Base-by-base conservation (phyloP, 2,888 invertebrate genomes). In the Ophioninae sp. region DNA sequence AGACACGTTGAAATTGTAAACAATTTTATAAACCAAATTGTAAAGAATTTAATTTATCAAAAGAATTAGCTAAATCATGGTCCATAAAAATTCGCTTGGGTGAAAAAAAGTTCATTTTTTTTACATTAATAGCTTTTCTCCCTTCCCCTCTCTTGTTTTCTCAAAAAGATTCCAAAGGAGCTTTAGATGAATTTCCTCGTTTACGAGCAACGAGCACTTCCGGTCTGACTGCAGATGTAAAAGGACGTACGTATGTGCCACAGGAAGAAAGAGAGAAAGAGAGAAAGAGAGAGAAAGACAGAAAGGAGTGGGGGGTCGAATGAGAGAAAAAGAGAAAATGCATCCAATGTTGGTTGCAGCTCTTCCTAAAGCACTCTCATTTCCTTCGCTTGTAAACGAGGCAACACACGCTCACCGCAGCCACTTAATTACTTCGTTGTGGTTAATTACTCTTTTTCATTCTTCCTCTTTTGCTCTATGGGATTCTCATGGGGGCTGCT, bases 381-480 rank as follows among this genome's bases (percentile, higher is more conserved):
- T 65, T 74, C 44, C 78, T 74, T 63, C 65, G 80, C 80, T 81
- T 78, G 72, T 65, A 81, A 74, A 78, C 80, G 77, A 77, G 73
- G 80, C 69, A 69, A 83, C 73, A 65, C 80, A 51, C 73, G 61
- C 51, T 37, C 63, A 56, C 68, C 64, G 51, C 72, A 64, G 69
- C 56, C 77, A 83, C 80, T 83, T 80, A 80, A 83, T 80, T 82
- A 82, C 67, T 44, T 78, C 61, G 44, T 65, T 74, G 74, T 37
- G 69, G 72, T 78, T 82, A 82, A 82, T 82, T 78, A 82, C 69
- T 69, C 82, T 78, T 61, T 68, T 22, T 61, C 56, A 56, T 23
- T 41, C 22, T 56, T 22, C 71, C 22, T 61, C 68, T 51, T 2
- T 61, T 58, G 20, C 20, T 44, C 51, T 37, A 7, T 41, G 7